Evolutionary conservation across 2,113 vertebrate genomes (phyloP), one percentile per base, ranked within the genome.

Genomic region (Tragelaphus imberbis): DNA sequence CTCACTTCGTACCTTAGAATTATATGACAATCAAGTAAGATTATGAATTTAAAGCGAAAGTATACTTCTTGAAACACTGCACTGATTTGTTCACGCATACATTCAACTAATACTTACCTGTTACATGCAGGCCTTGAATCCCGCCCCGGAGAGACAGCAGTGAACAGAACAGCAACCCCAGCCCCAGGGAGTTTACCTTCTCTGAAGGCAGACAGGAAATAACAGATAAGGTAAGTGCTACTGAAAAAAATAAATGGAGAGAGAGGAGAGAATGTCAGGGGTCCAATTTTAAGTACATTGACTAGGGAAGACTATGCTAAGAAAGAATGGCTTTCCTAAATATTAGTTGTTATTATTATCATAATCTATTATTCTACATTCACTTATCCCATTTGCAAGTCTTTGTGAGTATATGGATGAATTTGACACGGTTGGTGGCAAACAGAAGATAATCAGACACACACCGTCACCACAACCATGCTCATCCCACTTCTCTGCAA

Each of bases 401-500:
- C 27, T 84, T 90, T 47, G 51, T 88, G 33, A 97, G 63, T 79
- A 51, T 75, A 80, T 2, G 17, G 77, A 80, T 19, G 17, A 90
- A 47, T 77, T 5, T 82, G 53, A 94, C 15, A 44, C 56, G 88
- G 25, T 63, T 71, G 55, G 30, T 47, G 30, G 68, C 68, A 75
- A 75, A 40, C 19, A 40, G 19, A 71, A 75, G 82, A 53, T 77
- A 55, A 44, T 56, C 30, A 40, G 11, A 80, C 4, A 36, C 33
- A 53, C 28, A 58, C 7, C 5, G 1, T 75, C 68, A 40, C 19
- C 5, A 1, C 27, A n/a, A 30, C 15, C 47, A 13, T 0, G 3
- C 7, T 85, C 49, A 40, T 30, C 27, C n/a, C 68, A 53, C 21
- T 89, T 95, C n/a, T 79, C 58, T 71, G 71, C 23, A 96, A 92